These are phyloP conservation scores for Cryptoprocta ferox DNA, from an alignment of 2,797 vertebrate species.

Conservation along the genomic window DNA sequence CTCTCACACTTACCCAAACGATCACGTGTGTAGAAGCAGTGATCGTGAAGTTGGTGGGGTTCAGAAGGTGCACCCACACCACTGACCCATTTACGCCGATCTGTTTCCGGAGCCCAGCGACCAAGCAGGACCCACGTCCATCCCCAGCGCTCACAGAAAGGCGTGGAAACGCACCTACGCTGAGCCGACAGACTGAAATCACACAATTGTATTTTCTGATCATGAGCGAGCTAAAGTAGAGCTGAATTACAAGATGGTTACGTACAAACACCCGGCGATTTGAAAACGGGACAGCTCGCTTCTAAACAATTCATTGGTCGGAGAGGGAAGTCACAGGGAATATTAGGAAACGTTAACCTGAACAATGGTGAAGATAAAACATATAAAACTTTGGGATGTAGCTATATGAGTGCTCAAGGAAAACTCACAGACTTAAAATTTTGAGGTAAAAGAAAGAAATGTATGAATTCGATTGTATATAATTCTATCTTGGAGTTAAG, in stretches of 20 bases:
- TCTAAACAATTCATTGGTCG: neutral
- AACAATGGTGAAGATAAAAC: neutral
- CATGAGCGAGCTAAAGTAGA: neutral
- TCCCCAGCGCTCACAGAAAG: fast-evolving
- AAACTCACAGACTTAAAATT: neutral
- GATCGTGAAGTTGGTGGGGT: fast-evolving
- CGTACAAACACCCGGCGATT: neutral
- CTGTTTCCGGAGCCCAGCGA: fast-evolving
- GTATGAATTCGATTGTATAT: neutral
- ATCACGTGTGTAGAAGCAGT: no score
- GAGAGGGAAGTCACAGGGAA: neutral
- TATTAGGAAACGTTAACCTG: neutral
- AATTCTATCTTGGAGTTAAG: neutral
- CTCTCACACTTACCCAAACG: no score
- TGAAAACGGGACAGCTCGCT: neutral
- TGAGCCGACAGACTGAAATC: fast-evolving
- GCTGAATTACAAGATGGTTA: neutral
- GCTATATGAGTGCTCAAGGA: neutral
- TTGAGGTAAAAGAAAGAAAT: neutral
- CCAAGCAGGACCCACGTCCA: fast-evolving
- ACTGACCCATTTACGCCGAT: fast-evolving
- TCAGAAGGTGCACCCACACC: fast-evolving
- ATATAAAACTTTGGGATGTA: neutral
- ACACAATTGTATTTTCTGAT: fast-evolving
- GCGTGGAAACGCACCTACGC: fast-evolving